Evolutionary conservation across 2,888 invertebrate species (phyloP), one percentile per base, ranked within the genome.

Genomic region (Stegana nigrithorax): DNA sequence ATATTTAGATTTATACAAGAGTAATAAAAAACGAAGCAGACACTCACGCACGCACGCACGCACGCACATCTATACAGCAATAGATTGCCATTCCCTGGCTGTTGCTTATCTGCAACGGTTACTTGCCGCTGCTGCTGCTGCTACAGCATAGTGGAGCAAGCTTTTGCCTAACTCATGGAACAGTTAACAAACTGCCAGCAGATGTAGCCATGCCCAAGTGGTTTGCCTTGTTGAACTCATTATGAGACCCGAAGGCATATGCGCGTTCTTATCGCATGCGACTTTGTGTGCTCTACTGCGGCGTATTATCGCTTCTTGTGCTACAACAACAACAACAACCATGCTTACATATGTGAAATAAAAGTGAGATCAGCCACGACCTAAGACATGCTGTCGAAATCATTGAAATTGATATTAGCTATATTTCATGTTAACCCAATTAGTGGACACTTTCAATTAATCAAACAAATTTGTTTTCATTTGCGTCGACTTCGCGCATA

Each of bases 171-270:
- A 23, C 45, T 45, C 23, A 23, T 47, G 36, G n/a, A n/a, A n/a
- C n/a, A n/a, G n/a, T n/a, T n/a, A n/a, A n/a, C n/a, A n/a, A n/a
- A 36, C n/a, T n/a, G 10, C 10, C 2, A 36, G 10, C 10, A 17
- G 19, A 51, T 51, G 51, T 29, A 51, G 27, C 14, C 27, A 51
- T 29, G 51, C 23, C 21, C 47, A 42, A 42, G n/a, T 23, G 25
- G 25, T 29, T 6, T 7, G 55, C 6, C 12, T 59, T 57, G 67
- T 63, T 72, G 72, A 71, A 68, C 67, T 68, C 62, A 71, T 62
- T 61, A 32, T 60, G 60, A 62, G 14, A 10, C 45, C 45, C 6
- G n/a, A n/a, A n/a, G n/a, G n/a, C n/a, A n/a, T n/a, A n/a, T n/a
- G 19, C 56, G 57, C 53, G 29, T 26, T 29, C 62, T 68, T 71